Evolutionary conservation across 1,140 invertebrate species (phyloP).

Genomic region (Plectrocnemia conspersa): DNA sequence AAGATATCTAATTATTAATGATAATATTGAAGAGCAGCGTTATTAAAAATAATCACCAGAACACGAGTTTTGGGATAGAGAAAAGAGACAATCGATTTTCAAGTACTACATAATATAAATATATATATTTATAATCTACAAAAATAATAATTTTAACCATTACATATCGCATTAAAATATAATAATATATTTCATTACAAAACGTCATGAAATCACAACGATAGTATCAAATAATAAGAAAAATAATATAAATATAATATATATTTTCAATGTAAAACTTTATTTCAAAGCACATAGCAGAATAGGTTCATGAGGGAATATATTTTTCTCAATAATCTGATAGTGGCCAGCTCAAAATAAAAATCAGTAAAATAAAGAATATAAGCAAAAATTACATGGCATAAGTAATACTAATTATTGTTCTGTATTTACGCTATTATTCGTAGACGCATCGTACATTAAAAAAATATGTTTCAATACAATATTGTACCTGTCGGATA

Average conservation of each 20-base stretch:
- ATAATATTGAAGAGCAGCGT: background rate
- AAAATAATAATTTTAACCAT: conserved; percentile 1
- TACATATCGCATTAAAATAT: conserved; percentile 18
- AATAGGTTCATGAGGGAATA: conserved; percentile 31
- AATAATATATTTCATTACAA: conserved; percentile 21
- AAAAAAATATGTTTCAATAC: no score
- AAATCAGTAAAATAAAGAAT: conserved; percentile 30
- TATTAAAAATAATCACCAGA: no score
- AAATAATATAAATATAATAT: conserved; percentile 25
- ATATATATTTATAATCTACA: conserved; percentile 8
- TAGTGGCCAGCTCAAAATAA: conserved; percentile 35
- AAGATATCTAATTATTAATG: no score
- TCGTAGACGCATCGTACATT: no score
- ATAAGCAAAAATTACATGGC: conserved; percentile 33
- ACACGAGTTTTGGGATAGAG: conserved; percentile 10
- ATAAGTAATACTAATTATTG: no score
- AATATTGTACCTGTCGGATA: no score
- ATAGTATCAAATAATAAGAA: conserved; percentile 21
- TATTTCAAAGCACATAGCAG: conserved; percentile 33
- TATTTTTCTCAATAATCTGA: conserved; percentile 17
- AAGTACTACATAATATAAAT: conserved; percentile 31
- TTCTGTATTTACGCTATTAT: no score
- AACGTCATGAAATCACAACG: conserved; percentile 12
- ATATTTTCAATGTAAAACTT: conserved; percentile 18
- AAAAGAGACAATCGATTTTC: conserved; percentile 34